Percentiles rank a stretch among this genome's conserved stretches.
These are phyloP conservation scores for Batillaria attramentaria DNA, from an alignment of 1,140 invertebrate genomes.

Conservation along the genomic window DNA sequence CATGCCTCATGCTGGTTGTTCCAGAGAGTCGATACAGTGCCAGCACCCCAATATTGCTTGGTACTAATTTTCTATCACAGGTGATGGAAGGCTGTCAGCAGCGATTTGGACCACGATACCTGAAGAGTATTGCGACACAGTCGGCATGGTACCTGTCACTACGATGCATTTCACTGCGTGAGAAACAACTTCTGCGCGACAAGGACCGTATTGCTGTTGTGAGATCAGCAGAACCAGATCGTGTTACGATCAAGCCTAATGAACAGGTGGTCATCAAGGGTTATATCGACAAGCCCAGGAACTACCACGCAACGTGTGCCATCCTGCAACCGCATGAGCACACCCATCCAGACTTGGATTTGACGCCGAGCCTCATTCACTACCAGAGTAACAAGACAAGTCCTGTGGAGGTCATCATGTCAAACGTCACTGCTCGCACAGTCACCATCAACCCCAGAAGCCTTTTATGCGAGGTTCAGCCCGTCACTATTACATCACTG, in stretches of 20 bases:
- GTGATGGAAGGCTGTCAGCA: not conserved
- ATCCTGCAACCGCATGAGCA: not conserved
- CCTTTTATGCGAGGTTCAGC: slow-evolving; percentile 21
- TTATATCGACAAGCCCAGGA: slow-evolving; percentile 25
- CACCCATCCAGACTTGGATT: slow-evolving; percentile 10
- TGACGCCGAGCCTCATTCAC: slow-evolving; percentile 10
- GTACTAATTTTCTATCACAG: not conserved
- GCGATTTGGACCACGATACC: not conserved
- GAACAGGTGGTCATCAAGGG: slow-evolving; percentile 21
- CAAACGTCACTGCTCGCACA: slow-evolving; percentile 9
- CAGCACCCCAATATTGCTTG: not conserved
- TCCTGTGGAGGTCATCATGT: not conserved
- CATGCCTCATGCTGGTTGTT: not conserved
- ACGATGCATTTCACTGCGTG: slow-evolving; percentile 37
- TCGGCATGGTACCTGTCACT: slow-evolving; percentile 40
- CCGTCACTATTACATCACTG: not conserved
- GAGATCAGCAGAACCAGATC: slow-evolving; percentile 24
- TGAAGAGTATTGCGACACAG: slow-evolving; percentile 9
- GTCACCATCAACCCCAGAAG: slow-evolving; percentile 7
- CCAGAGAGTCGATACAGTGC: slow-evolving; percentile 4
- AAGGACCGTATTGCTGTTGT: slow-evolving; percentile 34
- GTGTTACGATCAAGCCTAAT: slow-evolving; percentile 40
- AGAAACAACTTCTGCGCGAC: slow-evolving; percentile 19
- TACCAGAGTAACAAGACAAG: not conserved
- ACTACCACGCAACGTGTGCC: slow-evolving; percentile 36